phyloP scores from a whole-genome alignment of 2,113 vertebrate genomes.

The Takifugu flavidus region DNA sequence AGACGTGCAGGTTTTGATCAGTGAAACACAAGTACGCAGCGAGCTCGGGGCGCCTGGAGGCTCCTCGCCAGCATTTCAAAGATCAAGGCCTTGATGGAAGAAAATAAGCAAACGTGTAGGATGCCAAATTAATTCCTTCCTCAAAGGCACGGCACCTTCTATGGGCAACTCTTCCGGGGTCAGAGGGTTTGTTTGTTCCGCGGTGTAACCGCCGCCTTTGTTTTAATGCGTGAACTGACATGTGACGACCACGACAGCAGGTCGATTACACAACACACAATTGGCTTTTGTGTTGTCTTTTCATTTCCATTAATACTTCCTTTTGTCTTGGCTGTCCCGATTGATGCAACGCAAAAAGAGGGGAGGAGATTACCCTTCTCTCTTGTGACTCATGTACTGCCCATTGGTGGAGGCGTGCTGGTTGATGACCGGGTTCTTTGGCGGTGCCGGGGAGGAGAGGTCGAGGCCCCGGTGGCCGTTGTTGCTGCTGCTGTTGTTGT shows the following conservation, averaged over 20 bases:
- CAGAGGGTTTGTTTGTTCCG: conserved; percentile 15
- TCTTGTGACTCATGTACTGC: conserved; percentile 91
- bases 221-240: conserved; percentile 6
- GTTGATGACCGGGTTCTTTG: conserved; percentile 90
- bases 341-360: background rate
- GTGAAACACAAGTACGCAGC: conserved; percentile 65
- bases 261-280: background rate
- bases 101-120: conserved; percentile 71
- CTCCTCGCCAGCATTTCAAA: conserved; percentile 69
- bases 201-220: conserved; percentile 1
- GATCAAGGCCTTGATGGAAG: conserved; percentile 67
- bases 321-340: background rate
- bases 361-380: conserved; percentile 84
- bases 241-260: background rate
- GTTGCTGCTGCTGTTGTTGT: conserved; percentile 77
- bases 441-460: conserved; percentile 86
- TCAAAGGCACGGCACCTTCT: conserved; percentile 55
- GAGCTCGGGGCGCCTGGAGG: conserved; percentile 74
- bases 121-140: conserved; percentile 73
- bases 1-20: conserved; percentile 67
- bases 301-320: background rate
- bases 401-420: conserved; percentile 94
- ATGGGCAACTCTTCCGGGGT: conserved; percentile 29
- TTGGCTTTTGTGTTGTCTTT: background rate
- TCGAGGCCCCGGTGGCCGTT: conserved; percentile 87